A percentile compares a stretch with the other conserved stretches of the same genome.
phyloP scores from a whole-genome alignment of 1,140 invertebrate species.

The Maniola jurtina region DNA sequence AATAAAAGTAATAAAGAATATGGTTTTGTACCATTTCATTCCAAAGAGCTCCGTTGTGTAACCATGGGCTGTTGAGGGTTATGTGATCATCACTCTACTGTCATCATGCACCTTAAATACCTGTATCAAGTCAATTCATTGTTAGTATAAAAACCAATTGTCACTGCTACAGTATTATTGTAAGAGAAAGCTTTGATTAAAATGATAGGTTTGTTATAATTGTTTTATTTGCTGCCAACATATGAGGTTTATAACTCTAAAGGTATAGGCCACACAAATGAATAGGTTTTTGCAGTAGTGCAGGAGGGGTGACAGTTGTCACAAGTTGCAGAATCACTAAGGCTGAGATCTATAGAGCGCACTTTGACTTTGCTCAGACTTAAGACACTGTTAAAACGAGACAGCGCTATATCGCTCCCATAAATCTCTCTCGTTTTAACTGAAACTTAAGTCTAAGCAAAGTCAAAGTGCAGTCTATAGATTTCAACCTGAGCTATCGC shows the following conservation, averaged over 20 bases:
- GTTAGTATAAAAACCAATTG: constrained; percentile 16
- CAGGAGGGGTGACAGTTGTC: too few species aligned
- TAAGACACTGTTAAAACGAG: too few species aligned
- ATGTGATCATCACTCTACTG: constrained; percentile 59
- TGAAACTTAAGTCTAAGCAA: too few species aligned
- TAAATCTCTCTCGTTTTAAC: too few species aligned
- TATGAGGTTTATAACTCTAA: not conserved
- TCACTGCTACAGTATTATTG: not conserved
- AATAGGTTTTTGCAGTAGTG: too few species aligned
- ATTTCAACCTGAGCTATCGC: too few species aligned
- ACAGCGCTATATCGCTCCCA: too few species aligned
- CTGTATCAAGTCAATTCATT: constrained; percentile 55
- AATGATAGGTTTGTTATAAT: constrained; percentile 16
- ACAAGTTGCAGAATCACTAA: too few species aligned
- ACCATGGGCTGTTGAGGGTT: constrained; percentile 46
- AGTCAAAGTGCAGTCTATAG: too few species aligned
- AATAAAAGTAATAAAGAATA: constrained; percentile 4
- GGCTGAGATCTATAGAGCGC: too few species aligned
- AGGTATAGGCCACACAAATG: not conserved
- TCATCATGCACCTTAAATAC: constrained; percentile 72
- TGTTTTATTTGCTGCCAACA: constrained; percentile 19
- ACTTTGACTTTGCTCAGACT: too few species aligned
- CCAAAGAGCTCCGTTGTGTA: constrained; percentile 61
- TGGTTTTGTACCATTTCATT: constrained; percentile 71
- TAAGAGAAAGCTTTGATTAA: constrained; percentile 12